Evolutionary conservation across 2,888 invertebrate species (phyloP).

Genomic region (Campoplex capitator): DNA sequence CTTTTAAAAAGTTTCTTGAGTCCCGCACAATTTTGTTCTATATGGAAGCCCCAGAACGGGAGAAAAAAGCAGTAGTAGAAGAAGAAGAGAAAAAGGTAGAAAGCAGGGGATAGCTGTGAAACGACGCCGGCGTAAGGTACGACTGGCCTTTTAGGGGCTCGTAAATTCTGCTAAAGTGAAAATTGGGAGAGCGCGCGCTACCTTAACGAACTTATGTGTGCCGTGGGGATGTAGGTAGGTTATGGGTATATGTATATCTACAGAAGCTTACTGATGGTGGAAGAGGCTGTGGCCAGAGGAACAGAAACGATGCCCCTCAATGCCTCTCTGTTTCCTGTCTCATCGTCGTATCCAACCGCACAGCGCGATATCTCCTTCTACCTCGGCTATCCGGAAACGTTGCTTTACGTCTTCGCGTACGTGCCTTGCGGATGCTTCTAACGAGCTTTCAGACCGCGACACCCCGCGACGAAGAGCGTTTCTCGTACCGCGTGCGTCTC

Average conservation of each 20-base stretch:
- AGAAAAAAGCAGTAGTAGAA: conserved; percentile 37
- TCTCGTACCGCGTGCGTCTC: conserved; percentile 49
- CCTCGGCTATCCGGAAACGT: conserved; percentile 37
- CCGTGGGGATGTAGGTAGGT: conserved; percentile 51
- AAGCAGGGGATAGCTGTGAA: conserved; percentile 67
- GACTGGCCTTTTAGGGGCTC: conserved; percentile 80
- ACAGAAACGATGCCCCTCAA: conserved; percentile 47
- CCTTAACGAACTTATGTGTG: conserved; percentile 81
- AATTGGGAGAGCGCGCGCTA: conserved; percentile 78
- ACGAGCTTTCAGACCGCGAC: conserved; percentile 74
- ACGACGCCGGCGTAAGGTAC: conserved; percentile 63
- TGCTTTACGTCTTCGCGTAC: conserved; percentile 51
- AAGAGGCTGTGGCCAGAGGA: conserved; percentile 44
- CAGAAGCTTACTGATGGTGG: conserved; percentile 10
- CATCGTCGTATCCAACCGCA: conserved; percentile 42
- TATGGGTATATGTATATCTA: conserved; percentile 4
- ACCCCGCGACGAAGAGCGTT: conserved; percentile 54
- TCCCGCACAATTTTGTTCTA: conserved; percentile 53
- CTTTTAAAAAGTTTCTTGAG: conserved; percentile 61
- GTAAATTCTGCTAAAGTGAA: conserved; percentile 82
- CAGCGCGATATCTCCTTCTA: conserved; percentile 60
- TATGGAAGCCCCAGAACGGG: conserved; percentile 16
- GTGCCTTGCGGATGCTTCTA: conserved; percentile 67
- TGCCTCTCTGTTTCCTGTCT: conserved; percentile 5
- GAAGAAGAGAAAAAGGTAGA: conserved; percentile 45